Evolutionary conservation across 2,888 invertebrate species (phyloP).

Genomic region (Anthophora plumipes): DNA sequence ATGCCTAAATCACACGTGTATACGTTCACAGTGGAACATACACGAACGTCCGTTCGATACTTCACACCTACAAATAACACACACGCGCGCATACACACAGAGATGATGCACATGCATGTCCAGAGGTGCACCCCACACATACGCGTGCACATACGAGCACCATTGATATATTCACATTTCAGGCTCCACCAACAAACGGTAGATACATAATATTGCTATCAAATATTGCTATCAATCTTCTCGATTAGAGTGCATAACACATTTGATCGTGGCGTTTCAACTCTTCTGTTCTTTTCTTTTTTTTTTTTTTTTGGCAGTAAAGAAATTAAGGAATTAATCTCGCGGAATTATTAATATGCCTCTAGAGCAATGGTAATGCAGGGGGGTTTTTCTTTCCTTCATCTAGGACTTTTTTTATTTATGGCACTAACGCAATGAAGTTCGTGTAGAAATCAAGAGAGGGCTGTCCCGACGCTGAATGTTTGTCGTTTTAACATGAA

Average conservation of each 20-base stretch:
- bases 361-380: constrained; percentile 1
- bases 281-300: too few relatives aligned
- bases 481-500: neutral
- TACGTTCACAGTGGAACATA: neutral
- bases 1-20: constrained; percentile 21
- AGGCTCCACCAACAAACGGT: constrained; percentile 44
- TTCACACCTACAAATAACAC: neutral
- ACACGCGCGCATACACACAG: neutral
- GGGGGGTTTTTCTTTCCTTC: neutral
- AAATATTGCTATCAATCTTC: constrained; percentile 41
- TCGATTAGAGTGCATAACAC: constrained; percentile 26
- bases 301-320: constrained; percentile 53
- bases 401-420: constrained; percentile 1
- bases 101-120: neutral
- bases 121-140: neutral
- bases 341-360: constrained; percentile 12
- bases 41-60: constrained; percentile 23
- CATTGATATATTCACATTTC: constrained; percentile 30
- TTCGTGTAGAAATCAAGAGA: constrained; percentile 10
- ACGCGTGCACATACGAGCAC: neutral
- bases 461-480: neutral
- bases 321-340: constrained; percentile 51
- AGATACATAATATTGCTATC: constrained; percentile 42
- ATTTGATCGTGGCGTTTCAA: constrained; percentile 36
- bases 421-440: constrained; percentile 1